Percentiles rank a stretch among this genome's conserved stretches.
phyloP scores from a whole-genome alignment of 92 coral and sea anemone genomes.

The Epizoanthus ramosus region DNA sequence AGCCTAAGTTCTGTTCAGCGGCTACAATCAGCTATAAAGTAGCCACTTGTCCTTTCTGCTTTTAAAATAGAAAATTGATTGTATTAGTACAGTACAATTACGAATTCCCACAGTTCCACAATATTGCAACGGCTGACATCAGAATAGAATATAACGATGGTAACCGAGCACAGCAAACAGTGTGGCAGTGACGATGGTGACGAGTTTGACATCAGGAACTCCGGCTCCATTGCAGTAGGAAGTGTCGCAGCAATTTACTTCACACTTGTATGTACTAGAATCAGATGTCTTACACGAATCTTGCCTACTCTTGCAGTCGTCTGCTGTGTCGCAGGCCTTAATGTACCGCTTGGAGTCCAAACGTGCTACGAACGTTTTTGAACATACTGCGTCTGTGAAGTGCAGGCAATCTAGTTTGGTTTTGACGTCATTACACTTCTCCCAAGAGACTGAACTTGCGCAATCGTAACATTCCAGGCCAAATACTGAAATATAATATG shows the following conservation, averaged over 20 bases:
- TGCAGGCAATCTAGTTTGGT: neutral
- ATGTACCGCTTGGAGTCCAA: neutral
- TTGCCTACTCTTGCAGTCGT: neutral
- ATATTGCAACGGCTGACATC: neutral
- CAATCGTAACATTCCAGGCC: constrained; percentile 16
- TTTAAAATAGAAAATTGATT: no score
- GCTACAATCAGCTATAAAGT: no score
- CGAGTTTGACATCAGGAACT: neutral
- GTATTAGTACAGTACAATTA: no score
- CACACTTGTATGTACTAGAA: neutral
- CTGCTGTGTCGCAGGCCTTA: neutral
- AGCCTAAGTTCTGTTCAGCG: no score
- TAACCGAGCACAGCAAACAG: neutral
- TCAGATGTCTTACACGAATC: neutral
- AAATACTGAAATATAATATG: neutral
- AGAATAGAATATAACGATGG: neutral
- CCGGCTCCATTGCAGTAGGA: constrained; percentile 7
- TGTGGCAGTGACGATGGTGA: neutral
- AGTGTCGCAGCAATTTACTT: constrained; percentile 14
- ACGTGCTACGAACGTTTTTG: neutral
- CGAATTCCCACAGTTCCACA: no score
- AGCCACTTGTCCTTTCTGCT: no score
- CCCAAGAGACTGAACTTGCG: constrained; percentile 8
- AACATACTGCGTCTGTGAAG: neutral
- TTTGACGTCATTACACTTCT: neutral